Base-by-base conservation (phyloP, 1,140 invertebrate species). In the Sitophilus oryzae region DNA sequence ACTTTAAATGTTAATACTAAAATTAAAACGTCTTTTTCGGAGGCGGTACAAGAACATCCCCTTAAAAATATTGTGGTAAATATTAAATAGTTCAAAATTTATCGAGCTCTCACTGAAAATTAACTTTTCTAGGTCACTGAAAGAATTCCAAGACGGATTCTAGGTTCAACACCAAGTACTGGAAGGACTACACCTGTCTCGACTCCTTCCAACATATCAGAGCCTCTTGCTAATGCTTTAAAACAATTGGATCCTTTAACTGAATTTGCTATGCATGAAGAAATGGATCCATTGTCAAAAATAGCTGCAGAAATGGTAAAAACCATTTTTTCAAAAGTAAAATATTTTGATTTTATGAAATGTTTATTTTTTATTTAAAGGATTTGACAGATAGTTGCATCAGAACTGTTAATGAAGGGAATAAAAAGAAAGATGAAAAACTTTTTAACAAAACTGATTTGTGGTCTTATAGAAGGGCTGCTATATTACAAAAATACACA, bases 401-500 rank as follows among this genome's bases (percentile, higher is more conserved):
- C 76, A 41, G 79, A 84, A 69, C 76, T 77, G 66, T 79, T 82
- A 74, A 64, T 11, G 11, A 30, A 5, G 40, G 8, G 10, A 38
- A 34, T 11, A 53, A 43, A 50, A 37, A 16, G 50, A n/a, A 14
- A 23, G 42, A 72, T 41, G 44, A 63, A 34, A 40, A 44, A 53
- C 5, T 44, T 19, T 45, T 54, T 49, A 25, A 30, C 42, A 23
- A 78, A 40, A 77, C 84, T 58, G 83, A 91, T 64, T 79, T 84
- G 40, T 96, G 92, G 92, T 78, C 74, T 60, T 67, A 76, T 3
- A 83, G 85, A 59, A 82, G 86, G 62, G 68, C 77, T 56, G 73
- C 73, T 4, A 93, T 96, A 66, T 74, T 96, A 3, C 85, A 80
- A 56, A 90, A 89, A 73, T 96, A 88, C 63, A 95, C 91, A 34